Percentiles rank a stretch among this genome's conserved stretches.
These are phyloP conservation scores for Papilio gigon DNA, from an alignment of 2,888 invertebrate genomes.

Conservation along the genomic window DNA sequence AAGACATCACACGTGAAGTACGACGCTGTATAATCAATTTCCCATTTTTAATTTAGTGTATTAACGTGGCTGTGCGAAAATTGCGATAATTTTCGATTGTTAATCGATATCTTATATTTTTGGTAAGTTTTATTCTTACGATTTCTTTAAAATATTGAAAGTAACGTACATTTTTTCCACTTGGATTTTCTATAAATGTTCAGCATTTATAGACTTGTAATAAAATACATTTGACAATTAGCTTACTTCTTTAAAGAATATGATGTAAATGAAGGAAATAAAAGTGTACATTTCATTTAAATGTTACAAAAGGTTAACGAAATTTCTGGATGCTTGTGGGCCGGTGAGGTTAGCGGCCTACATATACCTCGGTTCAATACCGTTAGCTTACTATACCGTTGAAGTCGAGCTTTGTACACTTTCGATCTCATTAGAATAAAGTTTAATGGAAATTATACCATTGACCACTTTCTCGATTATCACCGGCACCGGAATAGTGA, in stretches of 20 bases:
- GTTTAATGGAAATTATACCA: slow-evolving; percentile 51
- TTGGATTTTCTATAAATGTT: background rate
- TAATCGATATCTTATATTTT: slow-evolving; percentile 44
- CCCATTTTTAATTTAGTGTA: slow-evolving; percentile 60
- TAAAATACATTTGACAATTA: background rate
- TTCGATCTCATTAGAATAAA: slow-evolving; percentile 53
- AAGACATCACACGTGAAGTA: slow-evolving; percentile 69
- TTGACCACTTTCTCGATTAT: slow-evolving; percentile 19
- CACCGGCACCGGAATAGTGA: slow-evolving; percentile 30
- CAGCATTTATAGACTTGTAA: slow-evolving; percentile 49
- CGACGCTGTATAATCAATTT: slow-evolving; percentile 42
- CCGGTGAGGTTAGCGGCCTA: slow-evolving; percentile 63
- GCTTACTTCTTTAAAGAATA: background rate
- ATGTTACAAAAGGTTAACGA: slow-evolving; percentile 47
- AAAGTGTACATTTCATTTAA: background rate
- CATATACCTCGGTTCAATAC: slow-evolving; percentile 51
- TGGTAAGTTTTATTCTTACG: slow-evolving; percentile 47
- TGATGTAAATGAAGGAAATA: background rate
- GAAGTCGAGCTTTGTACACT: slow-evolving; percentile 44
- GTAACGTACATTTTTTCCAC: background rate
- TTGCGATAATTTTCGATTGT: slow-evolving; percentile 49
- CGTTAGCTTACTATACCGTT: slow-evolving; percentile 61
- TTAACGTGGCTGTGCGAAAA: slow-evolving; percentile 62
- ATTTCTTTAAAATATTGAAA: slow-evolving; percentile 36
- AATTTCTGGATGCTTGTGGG: slow-evolving; percentile 68